Base-by-base conservation (phyloP, 2,888 invertebrate genomes). In the Agrochola lota region DNA sequence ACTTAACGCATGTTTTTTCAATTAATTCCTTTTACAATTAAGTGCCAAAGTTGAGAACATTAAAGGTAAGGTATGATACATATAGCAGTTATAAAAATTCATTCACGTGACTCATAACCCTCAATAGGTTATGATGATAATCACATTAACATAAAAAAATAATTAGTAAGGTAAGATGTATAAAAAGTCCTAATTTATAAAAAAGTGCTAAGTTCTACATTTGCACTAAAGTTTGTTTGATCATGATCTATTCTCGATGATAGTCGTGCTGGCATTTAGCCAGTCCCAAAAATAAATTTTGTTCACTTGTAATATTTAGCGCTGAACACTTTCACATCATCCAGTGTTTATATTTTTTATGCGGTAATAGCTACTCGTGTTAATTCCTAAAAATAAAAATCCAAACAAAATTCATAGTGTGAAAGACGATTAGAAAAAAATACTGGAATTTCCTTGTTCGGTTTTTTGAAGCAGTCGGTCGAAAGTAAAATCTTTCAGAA, bases 251-350 rank as follows among this genome's bases (percentile, higher is more conserved):
- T 91, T 91, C 90, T 71, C 78, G n/a, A n/a, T n/a, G n/a, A n/a
- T n/a, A n/a, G 94, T 94, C 93, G 77, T 62, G 59, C 86, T 94
- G 94, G 95, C 93, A 80, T 49, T 35, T 66, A 69, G 92, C 95
- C 95, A 94, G 90, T 64, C 88, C 83, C 86, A 80, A 87, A 92
- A 91, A 91, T 93, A 93, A 88, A 88, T 81, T 77, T 83, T 81
- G 73, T 78, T 82, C 73, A 71, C 74, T 74, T 78, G 70, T 57
- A 79, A 82, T 79, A 77, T 87, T 84, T 82, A 78, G 69, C 83
- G 40, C 67, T 80, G 84, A 77, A 79, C 49, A 73, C 69, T 81
- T 71, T 78, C 52, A 67, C 76, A 40, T 72, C 57, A 78, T 57
- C 17, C 26, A 8, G 23, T 80, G 55, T 74, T 74, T 72, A 70